Conservation (phyloP, 1,140 invertebrate species). For the Eriosoma lanigerum region DNA sequence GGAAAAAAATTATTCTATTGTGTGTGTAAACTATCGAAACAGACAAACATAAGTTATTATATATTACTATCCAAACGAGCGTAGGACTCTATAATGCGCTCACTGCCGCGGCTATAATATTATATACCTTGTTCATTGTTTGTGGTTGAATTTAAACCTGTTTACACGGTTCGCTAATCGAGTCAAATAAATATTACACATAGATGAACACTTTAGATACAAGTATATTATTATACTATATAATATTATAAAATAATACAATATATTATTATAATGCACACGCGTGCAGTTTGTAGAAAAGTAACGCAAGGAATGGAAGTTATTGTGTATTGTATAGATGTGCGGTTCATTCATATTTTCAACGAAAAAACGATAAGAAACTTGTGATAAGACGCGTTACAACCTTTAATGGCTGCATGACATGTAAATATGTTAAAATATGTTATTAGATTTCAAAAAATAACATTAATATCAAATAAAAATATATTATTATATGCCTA, state of each 20-base stretch:
- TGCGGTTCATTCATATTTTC: too few species aligned
- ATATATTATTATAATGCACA: not conserved
- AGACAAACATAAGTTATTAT: not conserved
- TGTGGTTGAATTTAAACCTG: slow-evolving; percentile 29
- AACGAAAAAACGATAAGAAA: too few species aligned
- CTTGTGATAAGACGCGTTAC: too few species aligned
- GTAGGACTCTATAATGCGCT: too few species aligned
- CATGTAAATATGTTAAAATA: too few species aligned
- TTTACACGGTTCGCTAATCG: slow-evolving; percentile 38
- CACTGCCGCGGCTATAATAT: too few species aligned
- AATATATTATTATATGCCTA: too few species aligned
- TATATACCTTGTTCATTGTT: slow-evolving; percentile 18
- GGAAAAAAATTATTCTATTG: not conserved
- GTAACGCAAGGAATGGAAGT: too few species aligned
- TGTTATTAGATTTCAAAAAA: too few species aligned
- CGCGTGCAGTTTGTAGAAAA: not conserved
- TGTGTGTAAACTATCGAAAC: not conserved
- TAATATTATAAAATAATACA: not conserved
- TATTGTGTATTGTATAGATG: too few species aligned
- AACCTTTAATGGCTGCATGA: too few species aligned
- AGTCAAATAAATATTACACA: slow-evolving; percentile 45
- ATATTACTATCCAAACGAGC: not conserved
- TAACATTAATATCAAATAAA: too few species aligned
- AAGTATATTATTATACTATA: slow-evolving; percentile 7
- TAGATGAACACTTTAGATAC: slow-evolving; percentile 17